These are phyloP conservation scores for Limnephilus rhombicus DNA, from an alignment of 2,888 invertebrate species.

Conservation along the genomic window DNA sequence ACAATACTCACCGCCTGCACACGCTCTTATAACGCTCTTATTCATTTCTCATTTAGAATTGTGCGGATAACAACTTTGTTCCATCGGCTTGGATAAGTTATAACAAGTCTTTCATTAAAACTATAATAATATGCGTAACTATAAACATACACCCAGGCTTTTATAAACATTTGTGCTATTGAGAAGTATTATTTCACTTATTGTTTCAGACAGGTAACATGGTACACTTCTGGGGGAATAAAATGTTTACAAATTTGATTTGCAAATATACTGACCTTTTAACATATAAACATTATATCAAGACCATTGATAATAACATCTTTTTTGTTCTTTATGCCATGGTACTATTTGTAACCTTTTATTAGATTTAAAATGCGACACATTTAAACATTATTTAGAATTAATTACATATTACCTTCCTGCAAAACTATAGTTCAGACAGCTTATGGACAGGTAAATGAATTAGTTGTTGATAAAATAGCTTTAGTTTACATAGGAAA, in stretches of 20 bases:
- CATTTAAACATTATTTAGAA: neutral
- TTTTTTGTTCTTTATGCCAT: neutral
- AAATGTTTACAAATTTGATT: neutral
- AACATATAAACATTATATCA: neutral
- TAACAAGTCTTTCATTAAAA: slow-evolving; percentile 25
- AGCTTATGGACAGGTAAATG: neutral
- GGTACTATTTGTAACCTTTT: neutral
- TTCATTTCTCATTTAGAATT: slow-evolving; percentile 60
- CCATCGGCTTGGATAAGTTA: slow-evolving; percentile 27
- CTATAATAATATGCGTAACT: neutral
- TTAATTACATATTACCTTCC: neutral
- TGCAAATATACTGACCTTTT: neutral
- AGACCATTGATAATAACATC: neutral
- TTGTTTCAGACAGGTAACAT: neutral
- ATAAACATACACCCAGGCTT: neutral
- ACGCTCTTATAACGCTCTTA: slow-evolving; percentile 53
- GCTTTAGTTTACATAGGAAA: neutral
- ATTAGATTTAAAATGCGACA: neutral
- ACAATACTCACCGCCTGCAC: slow-evolving; percentile 62
- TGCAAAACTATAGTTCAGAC: neutral
- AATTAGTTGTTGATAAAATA: neutral
- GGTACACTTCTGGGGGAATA: neutral
- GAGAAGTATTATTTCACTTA: neutral
- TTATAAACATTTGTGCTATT: slow-evolving; percentile 24
- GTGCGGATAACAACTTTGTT: slow-evolving; percentile 54